Conservation (phyloP, 2,888 invertebrate species). For the Thyatira batis region DNA sequence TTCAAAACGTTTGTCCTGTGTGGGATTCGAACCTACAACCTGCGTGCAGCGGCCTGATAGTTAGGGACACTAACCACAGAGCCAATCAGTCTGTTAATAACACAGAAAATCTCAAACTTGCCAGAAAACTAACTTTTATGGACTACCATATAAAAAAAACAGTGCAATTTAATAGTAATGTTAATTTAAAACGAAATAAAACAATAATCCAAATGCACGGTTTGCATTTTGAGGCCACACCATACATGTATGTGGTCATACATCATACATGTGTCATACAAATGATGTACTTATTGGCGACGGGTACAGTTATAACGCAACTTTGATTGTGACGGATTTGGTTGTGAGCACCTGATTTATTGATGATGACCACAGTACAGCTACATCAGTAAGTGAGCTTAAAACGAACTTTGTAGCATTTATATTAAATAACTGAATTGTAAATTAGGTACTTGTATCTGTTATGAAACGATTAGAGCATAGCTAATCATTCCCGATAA, state of each 20-base stretch:
- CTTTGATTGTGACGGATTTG: constrained; percentile 25
- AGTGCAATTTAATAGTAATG: not conserved
- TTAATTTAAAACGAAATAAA: not conserved
- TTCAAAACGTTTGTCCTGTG: too few species aligned
- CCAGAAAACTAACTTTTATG: too few species aligned
- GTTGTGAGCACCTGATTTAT: constrained; percentile 8
- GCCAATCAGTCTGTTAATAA: too few species aligned
- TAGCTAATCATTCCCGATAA: too few species aligned
- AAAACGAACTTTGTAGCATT: not conserved
- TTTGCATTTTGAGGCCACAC: constrained; percentile 1
- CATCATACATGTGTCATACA: constrained; percentile 4
- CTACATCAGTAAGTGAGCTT: not conserved
- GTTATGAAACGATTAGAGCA: too few species aligned
- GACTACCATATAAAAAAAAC: too few species aligned
- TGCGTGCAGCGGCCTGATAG: too few species aligned
- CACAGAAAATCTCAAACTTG: too few species aligned
- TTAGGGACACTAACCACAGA: too few species aligned
- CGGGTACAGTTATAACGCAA: constrained; percentile 29
- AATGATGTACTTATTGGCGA: constrained; percentile 1
- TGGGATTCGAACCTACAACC: too few species aligned
- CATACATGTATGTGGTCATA: constrained; percentile 11
- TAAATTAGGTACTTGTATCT: too few species aligned
- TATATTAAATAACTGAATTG: too few species aligned
- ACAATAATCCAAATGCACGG: not conserved
- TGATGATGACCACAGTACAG: not conserved